Evolutionary conservation across 37 sponge, comb jelly and placozoan genomes (phyloP), one percentile per base, ranked within the genome.

Genomic region (Ephydatia muelleri): DNA sequence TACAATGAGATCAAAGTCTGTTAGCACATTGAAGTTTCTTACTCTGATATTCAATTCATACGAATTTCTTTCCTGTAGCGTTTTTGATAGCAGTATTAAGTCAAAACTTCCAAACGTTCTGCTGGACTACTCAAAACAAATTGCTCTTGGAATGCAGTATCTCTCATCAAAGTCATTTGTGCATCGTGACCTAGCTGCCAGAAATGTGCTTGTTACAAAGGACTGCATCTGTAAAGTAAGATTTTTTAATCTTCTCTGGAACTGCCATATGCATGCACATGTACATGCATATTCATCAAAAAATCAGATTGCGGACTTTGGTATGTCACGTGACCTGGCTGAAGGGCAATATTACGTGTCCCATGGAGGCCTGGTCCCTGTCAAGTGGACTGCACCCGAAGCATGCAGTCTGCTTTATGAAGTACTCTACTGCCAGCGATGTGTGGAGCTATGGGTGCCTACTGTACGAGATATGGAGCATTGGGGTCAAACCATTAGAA

Each of bases 401-500:
- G 57, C n/a, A n/a, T n/a, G n/a, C 57, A 16, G 57, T 57, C 0
- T 14, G 12, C 19, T 57, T 57, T 21, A 57, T 57, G 57, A 57
- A 57, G 57, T 57, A 57, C 19, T 57, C 57, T 21, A 57, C 57
- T 57, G 57, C 57, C 57, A 57, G 57, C 16, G 57, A 57, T 14
- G 57, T 57, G 57, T 57, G 57, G 57, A 57, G 57, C 57, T 57
- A 57, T 14, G 57, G 57, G 57, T 57, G 57, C 16, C 57, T 57
- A 21, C 57, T 76, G 77, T 76, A 76, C 35, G 77, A 76, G 47
- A 76, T 76, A 76, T 76, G 77, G 77, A 76, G 77, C 23, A 11
- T 76, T 38, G 77, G 77, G 35, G 21, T 22, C 23, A 76, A 34
- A 38, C 77, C 77, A 38, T 76, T 76, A 2, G 77, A 76, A 37